Base-by-base conservation (phyloP, 2,797 vertebrate genomes). In the Catharus ustulatus region DNA sequence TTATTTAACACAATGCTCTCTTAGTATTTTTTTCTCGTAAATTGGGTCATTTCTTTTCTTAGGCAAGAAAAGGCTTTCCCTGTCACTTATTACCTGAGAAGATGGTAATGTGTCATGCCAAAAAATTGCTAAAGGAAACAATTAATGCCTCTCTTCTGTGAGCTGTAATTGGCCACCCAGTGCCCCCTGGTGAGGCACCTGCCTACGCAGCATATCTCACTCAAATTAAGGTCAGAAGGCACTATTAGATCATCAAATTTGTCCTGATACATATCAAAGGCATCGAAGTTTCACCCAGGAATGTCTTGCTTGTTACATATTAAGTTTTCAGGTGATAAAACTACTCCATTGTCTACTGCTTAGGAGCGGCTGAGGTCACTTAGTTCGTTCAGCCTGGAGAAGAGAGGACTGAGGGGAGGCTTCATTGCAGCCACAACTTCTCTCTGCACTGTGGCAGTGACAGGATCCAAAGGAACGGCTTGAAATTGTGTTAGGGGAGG, bases 251-350 rank as follows among this genome's bases (percentile, higher is more conserved):
- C 66, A 76, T n/a, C 51, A 49, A 19, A 76, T 73, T 73, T 78
- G 30, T 19, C 51, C 54, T 91, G 94, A 90, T 76, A 26, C 40
- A 21, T 91, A 90, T 54, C 88, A 84, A 91, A 90, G 74, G 48
- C 59, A 91, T 90, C 86, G 69, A 52, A 59, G 59, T 89, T 94
- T 90, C 59, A n/a, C 71, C 6, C 48, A 74, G 71, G 75, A 94
- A 94, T 89, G 72, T 86, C 73, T 90, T 84, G 13, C 21, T 91
- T 75, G 91, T 94, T 87, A 84, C 67, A n/a, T 43, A 91, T 94
- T 95, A 96, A 81, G 26, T 82, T 93, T 78, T 82, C 51, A 26
- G 29, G 21, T 24, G 24, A 61, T 40, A 52, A 77, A 84, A 42
- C 23, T 64, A 61, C n/a, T 66, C 63, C 6, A 42, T 11, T 79